phyloP scores from a whole-genome alignment of 2,113 vertebrate genomes.

The Nymphicus hollandicus region DNA sequence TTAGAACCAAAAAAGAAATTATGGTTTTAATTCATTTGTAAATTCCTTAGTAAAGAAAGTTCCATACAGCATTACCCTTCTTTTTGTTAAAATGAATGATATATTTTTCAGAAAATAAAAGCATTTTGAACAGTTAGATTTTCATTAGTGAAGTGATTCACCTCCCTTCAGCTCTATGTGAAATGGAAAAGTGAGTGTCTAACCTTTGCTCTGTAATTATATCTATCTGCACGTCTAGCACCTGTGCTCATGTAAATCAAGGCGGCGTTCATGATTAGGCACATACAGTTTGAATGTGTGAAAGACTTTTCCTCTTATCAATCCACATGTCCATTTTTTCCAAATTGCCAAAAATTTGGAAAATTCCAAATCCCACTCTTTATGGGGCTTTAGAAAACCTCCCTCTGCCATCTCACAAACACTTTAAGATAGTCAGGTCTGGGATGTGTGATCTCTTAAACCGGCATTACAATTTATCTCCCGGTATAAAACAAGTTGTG shows the following conservation, averaged over 20 bases:
- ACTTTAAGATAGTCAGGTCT: neutral
- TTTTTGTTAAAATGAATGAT: neutral
- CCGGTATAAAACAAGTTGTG: neutral
- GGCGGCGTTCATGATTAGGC: neutral
- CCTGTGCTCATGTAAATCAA: neutral
- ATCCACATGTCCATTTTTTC: neutral
- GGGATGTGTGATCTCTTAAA: neutral
- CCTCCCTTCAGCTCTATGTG: neutral
- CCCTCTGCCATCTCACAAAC: neutral
- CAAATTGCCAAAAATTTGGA: neutral
- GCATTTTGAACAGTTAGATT: neutral
- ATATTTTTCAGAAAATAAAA: neutral
- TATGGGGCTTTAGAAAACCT: neutral
- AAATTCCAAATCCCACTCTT: neutral
- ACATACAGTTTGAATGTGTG: neutral
- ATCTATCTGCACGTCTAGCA: neutral
- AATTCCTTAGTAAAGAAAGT: neutral
- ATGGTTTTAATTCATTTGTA: neutral
- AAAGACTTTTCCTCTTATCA: neutral
- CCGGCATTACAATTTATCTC: neutral
- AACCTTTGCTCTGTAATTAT: neutral
- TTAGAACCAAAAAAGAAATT: conserved; percentile 7
- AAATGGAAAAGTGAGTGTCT: neutral
- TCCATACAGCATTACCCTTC: neutral
- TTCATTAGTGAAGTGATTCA: neutral